Conservation (phyloP, 2,113 vertebrate species). For the Numida meleagris region DNA sequence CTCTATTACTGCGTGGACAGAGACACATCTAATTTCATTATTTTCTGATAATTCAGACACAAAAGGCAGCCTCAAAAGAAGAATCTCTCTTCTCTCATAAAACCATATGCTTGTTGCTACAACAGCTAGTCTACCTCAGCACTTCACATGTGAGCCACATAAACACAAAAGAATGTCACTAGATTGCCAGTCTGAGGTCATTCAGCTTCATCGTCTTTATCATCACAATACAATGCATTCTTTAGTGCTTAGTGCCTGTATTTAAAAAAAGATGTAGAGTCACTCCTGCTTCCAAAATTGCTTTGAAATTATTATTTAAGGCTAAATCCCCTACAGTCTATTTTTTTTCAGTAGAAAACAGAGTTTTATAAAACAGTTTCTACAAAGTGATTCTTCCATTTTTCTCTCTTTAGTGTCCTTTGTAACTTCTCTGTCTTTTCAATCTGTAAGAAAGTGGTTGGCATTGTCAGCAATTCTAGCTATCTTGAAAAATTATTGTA, state of each 20-base stretch:
- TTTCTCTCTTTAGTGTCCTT: neutral
- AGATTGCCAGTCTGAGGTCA: neutral
- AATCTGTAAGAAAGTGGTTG: neutral
- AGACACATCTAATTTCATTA: neutral
- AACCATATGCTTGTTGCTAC: neutral
- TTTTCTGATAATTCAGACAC: neutral
- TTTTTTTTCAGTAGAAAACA: neutral
- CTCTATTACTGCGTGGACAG: neutral
- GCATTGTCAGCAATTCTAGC: neutral
- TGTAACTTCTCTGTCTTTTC: neutral
- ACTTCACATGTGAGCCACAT: accelerated
- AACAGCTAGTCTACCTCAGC: neutral
- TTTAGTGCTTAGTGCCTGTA: neutral
- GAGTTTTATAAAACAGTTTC: neutral
- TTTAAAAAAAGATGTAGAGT: neutral
- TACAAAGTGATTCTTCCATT: neutral
- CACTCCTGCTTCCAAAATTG: neutral
- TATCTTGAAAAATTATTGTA: neutral
- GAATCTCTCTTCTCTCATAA: neutral
- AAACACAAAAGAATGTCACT: neutral
- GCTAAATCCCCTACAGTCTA: neutral
- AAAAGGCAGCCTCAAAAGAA: neutral
- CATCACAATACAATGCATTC: neutral
- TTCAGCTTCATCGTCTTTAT: neutral
- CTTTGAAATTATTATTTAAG: neutral